These are phyloP conservation scores for Corythornis cristatus DNA, from an alignment of 2,113 vertebrate species.

Conservation along the genomic window DNA sequence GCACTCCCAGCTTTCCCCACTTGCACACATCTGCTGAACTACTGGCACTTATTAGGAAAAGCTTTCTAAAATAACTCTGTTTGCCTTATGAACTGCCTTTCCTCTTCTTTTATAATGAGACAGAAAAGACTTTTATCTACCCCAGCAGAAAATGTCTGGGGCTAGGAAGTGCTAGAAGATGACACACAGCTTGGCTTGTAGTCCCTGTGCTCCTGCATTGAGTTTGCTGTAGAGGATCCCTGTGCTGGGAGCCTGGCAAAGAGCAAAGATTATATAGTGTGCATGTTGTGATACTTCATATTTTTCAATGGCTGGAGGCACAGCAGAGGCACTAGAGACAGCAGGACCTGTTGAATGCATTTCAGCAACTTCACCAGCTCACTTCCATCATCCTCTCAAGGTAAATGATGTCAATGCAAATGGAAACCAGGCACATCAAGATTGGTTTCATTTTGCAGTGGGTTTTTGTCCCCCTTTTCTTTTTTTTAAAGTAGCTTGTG, in stretches of 20 bases:
- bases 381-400: conserved; percentile 29
- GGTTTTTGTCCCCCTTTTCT: background rate
- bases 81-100: conserved; percentile 35
- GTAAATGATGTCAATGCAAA: conserved; percentile 67
- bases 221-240: background rate
- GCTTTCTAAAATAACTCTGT: conserved; percentile 36
- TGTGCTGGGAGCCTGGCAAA: background rate
- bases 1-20: conserved; percentile 9
- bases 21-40: conserved; percentile 34
- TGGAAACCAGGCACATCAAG: conserved; percentile 42
- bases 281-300: background rate
- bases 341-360: background rate
- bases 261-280: background rate
- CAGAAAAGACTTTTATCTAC: conserved; percentile 19
- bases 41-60: conserved; percentile 14
- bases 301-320: conserved; percentile 2
- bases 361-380: conserved; percentile 34
- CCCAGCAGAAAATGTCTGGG: background rate
- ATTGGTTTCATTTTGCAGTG: conserved; percentile 62
- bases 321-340: background rate
- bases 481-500: conserved; percentile 41
- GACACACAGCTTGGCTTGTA: background rate
- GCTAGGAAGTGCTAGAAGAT: background rate
- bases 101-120: conserved; percentile 11
- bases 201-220: background rate